Base-by-base conservation (phyloP, 2,888 invertebrate genomes). In the Ernsta delagoae region DNA sequence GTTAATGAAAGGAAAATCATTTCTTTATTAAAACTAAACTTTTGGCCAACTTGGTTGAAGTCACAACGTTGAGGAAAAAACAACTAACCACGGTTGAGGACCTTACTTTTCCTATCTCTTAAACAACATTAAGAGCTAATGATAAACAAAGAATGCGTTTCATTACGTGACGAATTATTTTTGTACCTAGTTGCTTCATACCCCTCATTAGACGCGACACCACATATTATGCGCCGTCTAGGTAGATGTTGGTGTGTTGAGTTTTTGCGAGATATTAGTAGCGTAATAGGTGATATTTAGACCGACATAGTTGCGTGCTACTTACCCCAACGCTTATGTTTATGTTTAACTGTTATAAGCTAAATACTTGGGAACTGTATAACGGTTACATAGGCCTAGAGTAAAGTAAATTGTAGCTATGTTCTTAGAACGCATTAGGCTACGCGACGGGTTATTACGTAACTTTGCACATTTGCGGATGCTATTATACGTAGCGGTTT, bases 121-220 rank as follows among this genome's bases (percentile, higher is more conserved):
- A 43, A 43, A 43, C 43, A 16, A 59, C 11, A 11, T 59, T 43
- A 43, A 59, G 39, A 59, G 41, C 12, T 41, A 59, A 39, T 7
- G 60, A 66, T 60, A 60, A 60, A 31, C 34, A 12, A 45, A 36
- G 61, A 67, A 67, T 67, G 61, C 54, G 41, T 66, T 36, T 54
- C 34, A 54, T 61, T 61, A 67, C 31, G 43, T 11, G 36, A 11
- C 54, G 67, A 61, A 56, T 45, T 57, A 43, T 45, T 56, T 34
- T 50, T 56, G 39, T 24, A 24, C 24, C 24, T 24, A 24, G 66
- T 67, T 67, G 67, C 67, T 24, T 53, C 67, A 67, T 43, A 61
- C 61, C 31, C 41, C 60, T 56, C 67, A 61, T 67, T 67, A 61
- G 61, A 56, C 61, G 41, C 60, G 60, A 66, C 66, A 60, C 59